phyloP scores from a whole-genome alignment of 2,888 invertebrate genomes.

The Cerastoderma edule region DNA sequence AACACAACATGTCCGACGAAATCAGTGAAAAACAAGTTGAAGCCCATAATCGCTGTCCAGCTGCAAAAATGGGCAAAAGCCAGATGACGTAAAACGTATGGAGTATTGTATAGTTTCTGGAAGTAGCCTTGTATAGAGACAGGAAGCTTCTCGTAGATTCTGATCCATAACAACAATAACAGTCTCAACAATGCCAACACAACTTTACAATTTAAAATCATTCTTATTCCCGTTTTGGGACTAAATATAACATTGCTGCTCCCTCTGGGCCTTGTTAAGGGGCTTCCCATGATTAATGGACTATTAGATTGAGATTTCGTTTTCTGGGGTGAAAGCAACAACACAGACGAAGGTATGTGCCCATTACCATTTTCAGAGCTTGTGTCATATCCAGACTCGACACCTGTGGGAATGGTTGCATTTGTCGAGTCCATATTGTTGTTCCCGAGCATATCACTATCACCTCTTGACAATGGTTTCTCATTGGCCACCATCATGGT shows the following conservation, averaged over 20 bases:
- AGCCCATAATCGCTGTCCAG: constrained; percentile 99
- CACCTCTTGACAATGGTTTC: constrained; percentile 86
- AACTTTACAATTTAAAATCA: constrained; percentile 43
- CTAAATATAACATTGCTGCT: constrained; percentile 8
- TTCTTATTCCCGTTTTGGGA: constrained; percentile 21
- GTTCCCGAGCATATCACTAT: constrained; percentile 79
- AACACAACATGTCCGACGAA: constrained; percentile 96
- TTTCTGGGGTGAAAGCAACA: no score
- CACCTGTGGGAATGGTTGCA: constrained; percentile 35
- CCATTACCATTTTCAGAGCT: constrained; percentile 66
- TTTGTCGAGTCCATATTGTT: constrained; percentile 25
- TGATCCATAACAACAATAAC: constrained; percentile 50
- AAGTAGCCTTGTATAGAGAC: constrained; percentile 67
- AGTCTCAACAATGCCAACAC: constrained; percentile 48
- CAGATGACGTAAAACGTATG: constrained; percentile 91
- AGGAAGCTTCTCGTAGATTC: constrained; percentile 70
- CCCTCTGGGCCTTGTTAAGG: constrained; percentile 8
- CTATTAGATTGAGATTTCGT: constrained; percentile 3
- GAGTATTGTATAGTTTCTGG: constrained; percentile 88
- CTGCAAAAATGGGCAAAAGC: constrained; percentile 97
- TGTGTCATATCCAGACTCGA: constrained; percentile 79
- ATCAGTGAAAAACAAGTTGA: constrained; percentile 97
- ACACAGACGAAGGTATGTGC: constrained; percentile 9
- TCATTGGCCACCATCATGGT: constrained; percentile 96
- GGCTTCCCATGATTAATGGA: no score